phyloP scores from a whole-genome alignment of 2,113 vertebrate genomes.

The Thryonomys swinderianus region DNA sequence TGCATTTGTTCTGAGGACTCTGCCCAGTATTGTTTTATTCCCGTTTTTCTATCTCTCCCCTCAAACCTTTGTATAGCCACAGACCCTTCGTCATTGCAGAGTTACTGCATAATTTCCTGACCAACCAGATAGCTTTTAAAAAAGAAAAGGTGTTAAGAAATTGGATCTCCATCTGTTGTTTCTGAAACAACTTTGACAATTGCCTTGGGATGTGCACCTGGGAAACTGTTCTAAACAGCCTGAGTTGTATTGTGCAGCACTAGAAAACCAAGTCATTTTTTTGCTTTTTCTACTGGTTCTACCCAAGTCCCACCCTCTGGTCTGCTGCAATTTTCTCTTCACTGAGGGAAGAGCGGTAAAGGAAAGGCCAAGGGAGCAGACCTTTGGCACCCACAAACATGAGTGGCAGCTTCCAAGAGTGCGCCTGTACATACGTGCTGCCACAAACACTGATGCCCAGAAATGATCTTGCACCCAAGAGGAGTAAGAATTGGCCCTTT shows the following conservation, averaged over 20 bases:
- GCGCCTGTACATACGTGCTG: not conserved
- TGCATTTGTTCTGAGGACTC: not conserved
- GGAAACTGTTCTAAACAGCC: conserved; percentile 37
- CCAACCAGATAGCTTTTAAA: not conserved
- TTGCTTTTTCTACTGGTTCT: conserved; percentile 43
- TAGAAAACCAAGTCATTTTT: not conserved
- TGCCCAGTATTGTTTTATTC: not conserved
- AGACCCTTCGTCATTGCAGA: conserved; percentile 12
- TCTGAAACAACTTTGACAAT: not conserved
- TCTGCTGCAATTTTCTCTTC: conserved; percentile 53
- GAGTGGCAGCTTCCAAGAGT: conserved; percentile 17
- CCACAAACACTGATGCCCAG: conserved; percentile 21
- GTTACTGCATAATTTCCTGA: conserved; percentile 2
- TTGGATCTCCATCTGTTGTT: not conserved
- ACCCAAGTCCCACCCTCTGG: conserved; percentile 67
- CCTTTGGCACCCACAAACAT: not conserved
- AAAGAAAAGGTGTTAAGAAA: not conserved
- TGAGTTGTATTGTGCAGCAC: not conserved
- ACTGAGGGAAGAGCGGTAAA: not conserved
- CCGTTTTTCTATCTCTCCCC: not conserved
- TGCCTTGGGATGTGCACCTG: not conserved
- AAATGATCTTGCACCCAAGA: not conserved
- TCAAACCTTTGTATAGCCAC: not conserved
- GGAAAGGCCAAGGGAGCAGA: not conserved
- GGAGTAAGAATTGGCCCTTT: conserved; percentile 51